Evolutionary conservation across 1,140 invertebrate species (phyloP), one percentile per base, ranked within the genome.

Genomic region (Ruditapes philippinarum): DNA sequence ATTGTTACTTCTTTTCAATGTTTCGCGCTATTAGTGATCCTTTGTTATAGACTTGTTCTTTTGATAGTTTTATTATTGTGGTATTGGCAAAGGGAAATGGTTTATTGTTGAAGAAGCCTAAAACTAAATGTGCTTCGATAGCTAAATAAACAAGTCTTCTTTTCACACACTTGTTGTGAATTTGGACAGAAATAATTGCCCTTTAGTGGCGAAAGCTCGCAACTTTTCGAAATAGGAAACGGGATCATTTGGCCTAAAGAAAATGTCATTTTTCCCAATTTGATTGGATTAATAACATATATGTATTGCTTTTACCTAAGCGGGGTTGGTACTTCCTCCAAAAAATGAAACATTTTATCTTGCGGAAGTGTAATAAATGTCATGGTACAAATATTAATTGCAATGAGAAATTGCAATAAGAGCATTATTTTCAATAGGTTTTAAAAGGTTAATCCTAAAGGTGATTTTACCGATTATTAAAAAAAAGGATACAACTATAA

Each of bases 131-230:
- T 38, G 31, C 49, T n/a, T 80, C 31, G 36, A 88, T 80, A 70
- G 60, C 85, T 78, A 80, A 88, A 80, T 54, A 88, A 88, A 88
- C 60, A 88, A 31, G 2, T 49, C 33, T 28, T 68, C 40, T 78
- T 76, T 88, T 79, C 40, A 80, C 73, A 45, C 42, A 65, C 11
- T 79, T 76, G 11, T 40, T 36, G 25, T 28, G 65, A 65, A 65
- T 88, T 68, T 38, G 85, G 74, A 49, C 74, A 45, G 33, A 31
- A 49, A 80, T 88, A 80, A 88, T 88, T 88, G 85, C 74, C 25
- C 33, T 79, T 65, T 51, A 80, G 60, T 88, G 74, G 12, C 19
- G 25, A 79, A 88, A 68, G 28, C 3, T 62, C 80, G 60, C 57
- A 31, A 80, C 45, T 54, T 68, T 36, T 45, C 65, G 28, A 11